Evolutionary conservation across 64 coral and sea anemone genomes (phyloP), one percentile per base, ranked within the genome.

Genomic region (Dendrophyllia cribrosa): DNA sequence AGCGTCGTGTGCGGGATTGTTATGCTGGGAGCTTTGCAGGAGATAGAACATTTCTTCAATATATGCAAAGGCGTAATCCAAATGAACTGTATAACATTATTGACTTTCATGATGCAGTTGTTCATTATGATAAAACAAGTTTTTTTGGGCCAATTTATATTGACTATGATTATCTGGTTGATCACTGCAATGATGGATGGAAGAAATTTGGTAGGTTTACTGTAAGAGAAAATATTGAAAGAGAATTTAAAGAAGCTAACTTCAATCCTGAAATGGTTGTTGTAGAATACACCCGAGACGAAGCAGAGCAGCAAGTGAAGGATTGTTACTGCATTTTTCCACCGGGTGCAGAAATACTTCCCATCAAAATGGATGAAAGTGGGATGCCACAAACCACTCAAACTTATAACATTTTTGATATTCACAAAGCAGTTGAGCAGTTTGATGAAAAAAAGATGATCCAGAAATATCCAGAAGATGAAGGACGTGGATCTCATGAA

Each of bases 11-110:
- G 3, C 13, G 58, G 6, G 78, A 65, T 47, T 63, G 78, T 23
- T 82, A 17, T 45, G 78, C 78, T 63, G 78, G 78, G 1, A 63
- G 26, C 78, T 82, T 82, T 82, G 58, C 78, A 8, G 58, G 59
- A 7, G 78, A 82, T 63, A 4, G 13, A 46, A 4, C 20, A 11
- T 2, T 17, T 7, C 19, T 77, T 77, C 6, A 53, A 23, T 10
- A 21, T 6, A 3, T 0, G 52, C 6, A 0, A 3, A 56, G 52
- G 6, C 6, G 11, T 11, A 11, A 56, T 56, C 6, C 52, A 25
- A 45, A 14, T 48, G 45, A 49, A 19, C 3, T 6, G 12, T 74
- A 74, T 45, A 0, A 16, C 17, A 77, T 77, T 22, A 21, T 4
- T 55, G 74, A 77, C 20, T 56, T 77, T 55, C 12, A 53, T 12